Base-by-base conservation (phyloP, 2,113 vertebrate species). In the Tragelaphus scriptus region DNA sequence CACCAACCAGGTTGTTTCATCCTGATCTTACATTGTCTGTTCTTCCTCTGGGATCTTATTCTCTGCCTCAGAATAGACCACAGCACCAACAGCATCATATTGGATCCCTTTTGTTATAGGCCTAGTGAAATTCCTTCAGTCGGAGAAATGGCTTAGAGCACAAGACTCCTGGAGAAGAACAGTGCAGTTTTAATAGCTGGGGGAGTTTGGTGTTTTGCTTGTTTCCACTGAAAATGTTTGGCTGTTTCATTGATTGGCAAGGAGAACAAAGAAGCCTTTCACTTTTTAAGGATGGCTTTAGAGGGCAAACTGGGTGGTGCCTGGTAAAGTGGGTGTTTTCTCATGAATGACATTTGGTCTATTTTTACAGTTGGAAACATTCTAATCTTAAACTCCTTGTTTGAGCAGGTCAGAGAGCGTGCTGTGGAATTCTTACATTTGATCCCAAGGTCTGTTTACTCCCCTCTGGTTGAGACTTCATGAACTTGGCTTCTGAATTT, bases 241-340 rank as follows among this genome's bases (percentile, higher is more conserved):
- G 13, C 12, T 88, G 61, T 93, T 90, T 65, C 79, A 32, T 77
- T 88, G 90, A 90, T 91, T 85, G 61, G 92, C 65, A 82, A 32
- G 6, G 71, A 92, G 59, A 96, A 96, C 97, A 97, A 97, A 88
- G 49, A 97, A 90, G 63, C 6, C 90, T 98, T 98, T 97, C 68
- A 96, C 71, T 90, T 92, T 89, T 63, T 58, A 56, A 89, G 44
- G 32, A 53, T 36, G n/a, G 51, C 85, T 92, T 90, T 58, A 79
- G 95, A 96, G 92, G 88, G 56, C 90, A 96, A 49, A 65, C 44
- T 75, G 94, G 89, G 80, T 21, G 53, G 87, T 95, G 95, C 92
- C 88, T 96, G 16, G 23, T 56, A 55, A 92, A 88, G 88, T 94
- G 94, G 85, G 65, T 94, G 23, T 96, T 94, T 91, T 79, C 85